Percentiles rank a stretch among this genome's conserved stretches.
These are phyloP conservation scores for Echinometra lucunter DNA, from an alignment of 53 echinoderm and acorn worm species.

Conservation along the genomic window DNA sequence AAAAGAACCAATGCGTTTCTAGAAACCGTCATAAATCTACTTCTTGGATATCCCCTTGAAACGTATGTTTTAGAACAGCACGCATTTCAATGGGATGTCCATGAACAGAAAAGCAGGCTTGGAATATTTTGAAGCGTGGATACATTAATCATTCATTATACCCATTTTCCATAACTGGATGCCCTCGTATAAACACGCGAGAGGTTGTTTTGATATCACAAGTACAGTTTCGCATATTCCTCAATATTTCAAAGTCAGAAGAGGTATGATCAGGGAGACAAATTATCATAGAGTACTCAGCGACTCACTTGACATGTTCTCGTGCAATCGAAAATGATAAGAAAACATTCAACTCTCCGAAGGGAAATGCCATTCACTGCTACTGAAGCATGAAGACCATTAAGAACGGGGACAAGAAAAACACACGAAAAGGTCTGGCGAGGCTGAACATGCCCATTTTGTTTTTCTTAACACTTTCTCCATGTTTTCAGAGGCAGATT, in stretches of 20 bases:
- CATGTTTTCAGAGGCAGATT: neutral
- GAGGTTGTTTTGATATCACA: no score
- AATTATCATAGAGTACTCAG: conserved; percentile 33
- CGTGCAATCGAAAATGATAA: conserved; percentile 21
- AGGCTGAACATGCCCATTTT: neutral
- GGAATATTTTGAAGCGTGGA: no score
- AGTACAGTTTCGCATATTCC: neutral
- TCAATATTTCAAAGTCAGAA: neutral
- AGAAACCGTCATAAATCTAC: no score
- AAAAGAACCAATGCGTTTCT: no score
- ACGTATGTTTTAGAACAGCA: no score
- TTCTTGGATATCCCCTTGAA: no score
- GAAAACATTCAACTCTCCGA: conserved; percentile 39
- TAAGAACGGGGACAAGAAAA: neutral
- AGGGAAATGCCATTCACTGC: neutral
- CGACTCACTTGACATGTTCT: conserved; percentile 4
- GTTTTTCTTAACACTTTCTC: conserved; percentile 21
- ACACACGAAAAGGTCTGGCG: neutral
- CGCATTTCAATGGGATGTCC: no score
- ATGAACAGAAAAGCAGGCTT: no score
- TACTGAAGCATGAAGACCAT: conserved; percentile 3
- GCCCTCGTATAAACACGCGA: no score
- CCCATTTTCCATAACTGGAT: neutral
- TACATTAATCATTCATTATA: neutral
- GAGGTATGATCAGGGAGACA: neutral